A percentile compares a stretch with the other conserved stretches of the same genome.
These are phyloP conservation scores for Lasioglossum calceatum DNA, from an alignment of 2,888 invertebrate species.

Conservation along the genomic window DNA sequence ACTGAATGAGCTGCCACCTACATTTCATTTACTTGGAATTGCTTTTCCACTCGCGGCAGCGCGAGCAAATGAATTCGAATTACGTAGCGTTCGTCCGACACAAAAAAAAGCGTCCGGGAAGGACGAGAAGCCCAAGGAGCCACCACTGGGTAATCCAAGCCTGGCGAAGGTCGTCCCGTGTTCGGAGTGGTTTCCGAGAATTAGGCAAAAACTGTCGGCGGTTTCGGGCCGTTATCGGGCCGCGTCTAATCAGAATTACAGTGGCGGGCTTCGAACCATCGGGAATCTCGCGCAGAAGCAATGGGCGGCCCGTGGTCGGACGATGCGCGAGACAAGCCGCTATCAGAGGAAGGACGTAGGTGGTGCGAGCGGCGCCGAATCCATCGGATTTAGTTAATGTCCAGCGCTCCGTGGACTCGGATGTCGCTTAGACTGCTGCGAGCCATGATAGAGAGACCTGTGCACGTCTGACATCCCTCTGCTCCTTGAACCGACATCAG, in stretches of 20 bases:
- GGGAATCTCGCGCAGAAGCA: constrained; percentile 65
- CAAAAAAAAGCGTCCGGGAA: not conserved
- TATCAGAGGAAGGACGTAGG: constrained; percentile 55
- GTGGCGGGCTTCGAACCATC: constrained; percentile 24
- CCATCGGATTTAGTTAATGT: constrained; percentile 77
- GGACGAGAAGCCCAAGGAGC: not conserved
- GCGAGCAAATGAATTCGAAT: not conserved
- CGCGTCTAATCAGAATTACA: constrained; percentile 23
- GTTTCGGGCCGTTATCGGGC: constrained; percentile 30
- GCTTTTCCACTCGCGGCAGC: not conserved
- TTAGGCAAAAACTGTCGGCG: not conserved
- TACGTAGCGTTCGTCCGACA: not conserved
- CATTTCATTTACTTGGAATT: not conserved
- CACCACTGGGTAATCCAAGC: not conserved
- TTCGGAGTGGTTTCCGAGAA: not conserved
- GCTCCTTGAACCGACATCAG: not conserved
- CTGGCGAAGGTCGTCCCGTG: not conserved
- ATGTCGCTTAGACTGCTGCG: constrained; percentile 29
- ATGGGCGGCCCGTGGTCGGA: constrained; percentile 40
- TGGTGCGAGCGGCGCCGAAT: constrained; percentile 52
- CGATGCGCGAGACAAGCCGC: constrained; percentile 48
- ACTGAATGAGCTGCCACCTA: not conserved
- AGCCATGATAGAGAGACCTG: constrained; percentile 46
- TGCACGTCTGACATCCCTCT: not conserved
- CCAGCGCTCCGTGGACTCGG: constrained; percentile 72